phyloP scores from a whole-genome alignment of 1,140 invertebrate genomes.

The Phthorimaea operculella region DNA sequence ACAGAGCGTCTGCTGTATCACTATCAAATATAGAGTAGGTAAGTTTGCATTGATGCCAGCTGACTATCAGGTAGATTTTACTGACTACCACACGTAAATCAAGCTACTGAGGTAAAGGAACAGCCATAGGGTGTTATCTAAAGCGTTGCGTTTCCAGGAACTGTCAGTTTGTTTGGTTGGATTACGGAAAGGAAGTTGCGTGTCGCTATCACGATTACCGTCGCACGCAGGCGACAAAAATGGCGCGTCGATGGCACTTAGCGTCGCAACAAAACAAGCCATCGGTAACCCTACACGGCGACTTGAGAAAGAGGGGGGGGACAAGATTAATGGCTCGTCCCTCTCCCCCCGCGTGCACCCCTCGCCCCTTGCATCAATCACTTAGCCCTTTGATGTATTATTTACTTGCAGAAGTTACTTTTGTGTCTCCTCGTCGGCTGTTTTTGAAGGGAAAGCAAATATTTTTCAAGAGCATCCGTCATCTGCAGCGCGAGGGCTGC shows the following conservation, averaged over 20 bases:
- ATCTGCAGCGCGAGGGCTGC: background rate
- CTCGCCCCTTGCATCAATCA: constrained; percentile 39
- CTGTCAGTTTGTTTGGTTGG: too few relatives aligned
- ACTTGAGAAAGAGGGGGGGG: constrained; percentile 3
- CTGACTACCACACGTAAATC: too few relatives aligned
- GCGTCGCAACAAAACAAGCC: background rate
- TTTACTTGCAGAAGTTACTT: constrained; percentile 42
- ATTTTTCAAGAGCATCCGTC: constrained; percentile 8
- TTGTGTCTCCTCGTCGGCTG: constrained; percentile 28
- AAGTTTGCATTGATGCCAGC: too few relatives aligned
- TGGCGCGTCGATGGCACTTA: background rate
- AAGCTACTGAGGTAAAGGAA: too few relatives aligned
- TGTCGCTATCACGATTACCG: too few relatives aligned
- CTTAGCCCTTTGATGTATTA: constrained; percentile 60
- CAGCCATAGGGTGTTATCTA: too few relatives aligned
- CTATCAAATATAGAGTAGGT: too few relatives aligned
- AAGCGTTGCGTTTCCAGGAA: too few relatives aligned
- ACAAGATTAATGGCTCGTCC: constrained; percentile 35
- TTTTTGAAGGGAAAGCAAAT: constrained; percentile 31
- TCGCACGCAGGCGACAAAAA: too few relatives aligned
- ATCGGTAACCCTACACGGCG: background rate
- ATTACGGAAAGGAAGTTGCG: too few relatives aligned
- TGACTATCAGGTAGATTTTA: too few relatives aligned
- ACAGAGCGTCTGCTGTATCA: too few relatives aligned
- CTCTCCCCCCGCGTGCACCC: constrained; percentile 13